Percentiles rank a stretch among this genome's conserved stretches.
These are phyloP conservation scores for Eilema depressum DNA, from an alignment of 2,888 invertebrate genomes.

Conservation along the genomic window DNA sequence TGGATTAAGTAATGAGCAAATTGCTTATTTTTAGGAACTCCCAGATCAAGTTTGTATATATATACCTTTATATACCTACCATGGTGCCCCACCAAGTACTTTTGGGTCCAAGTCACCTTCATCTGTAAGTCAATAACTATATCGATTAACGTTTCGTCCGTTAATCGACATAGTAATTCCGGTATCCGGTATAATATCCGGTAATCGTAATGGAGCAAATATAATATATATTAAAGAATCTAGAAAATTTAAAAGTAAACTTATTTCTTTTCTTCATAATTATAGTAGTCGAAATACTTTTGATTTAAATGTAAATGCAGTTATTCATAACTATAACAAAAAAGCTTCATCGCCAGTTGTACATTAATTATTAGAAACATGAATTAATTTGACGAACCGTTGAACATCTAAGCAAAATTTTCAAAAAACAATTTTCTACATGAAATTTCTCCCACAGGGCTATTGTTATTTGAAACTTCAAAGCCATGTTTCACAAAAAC, in stretches of 20 bases:
- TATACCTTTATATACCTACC: no score
- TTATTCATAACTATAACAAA: neutral
- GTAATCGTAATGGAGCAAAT: no score
- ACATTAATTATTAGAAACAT: neutral
- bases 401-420: constrained; percentile 10
- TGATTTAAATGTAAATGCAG: neutral
- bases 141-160: no score
- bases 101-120: no score
- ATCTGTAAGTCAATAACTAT: no score
- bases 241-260: neutral
- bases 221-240: no score
- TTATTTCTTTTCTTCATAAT: neutral
- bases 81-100: no score
- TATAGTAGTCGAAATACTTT: neutral
- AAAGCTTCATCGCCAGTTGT: neutral
- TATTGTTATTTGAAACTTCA: constrained; percentile 47
- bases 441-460: constrained; percentile 14
- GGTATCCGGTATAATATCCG: no score
- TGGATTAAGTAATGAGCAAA: no score
- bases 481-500: constrained; percentile 38
- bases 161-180: no score
- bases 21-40: neutral
- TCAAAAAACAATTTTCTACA: constrained; percentile 10
- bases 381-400: constrained; percentile 10
- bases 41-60: neutral